Evolutionary conservation across 1,140 invertebrate species (phyloP).

Genomic region (Berghia stephanieae): DNA sequence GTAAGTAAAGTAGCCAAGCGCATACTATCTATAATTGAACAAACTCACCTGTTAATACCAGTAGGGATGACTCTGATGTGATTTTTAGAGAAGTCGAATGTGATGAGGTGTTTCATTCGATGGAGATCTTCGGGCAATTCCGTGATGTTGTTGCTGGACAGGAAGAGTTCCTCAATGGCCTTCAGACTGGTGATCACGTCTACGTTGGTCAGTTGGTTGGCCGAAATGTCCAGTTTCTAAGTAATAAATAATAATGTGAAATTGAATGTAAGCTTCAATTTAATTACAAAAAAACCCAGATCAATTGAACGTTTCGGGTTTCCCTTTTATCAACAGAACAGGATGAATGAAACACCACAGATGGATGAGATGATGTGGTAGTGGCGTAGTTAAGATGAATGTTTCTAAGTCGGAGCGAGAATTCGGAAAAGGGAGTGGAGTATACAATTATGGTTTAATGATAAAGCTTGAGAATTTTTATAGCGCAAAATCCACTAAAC

Average conservation of each 20-base stretch:
- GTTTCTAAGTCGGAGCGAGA: no score
- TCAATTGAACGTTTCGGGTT: no score
- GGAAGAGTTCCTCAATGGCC: constrained; percentile 42
- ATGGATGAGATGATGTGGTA: no score
- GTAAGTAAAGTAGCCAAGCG: not conserved
- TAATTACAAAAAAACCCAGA: no score
- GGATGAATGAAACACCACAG: no score
- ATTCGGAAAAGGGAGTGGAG: no score
- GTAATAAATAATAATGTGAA: not conserved
- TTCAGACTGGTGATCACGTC: constrained; percentile 44
- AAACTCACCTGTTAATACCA: constrained; percentile 41
- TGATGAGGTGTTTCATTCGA: constrained; percentile 44
- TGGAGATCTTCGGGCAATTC: constrained; percentile 50
- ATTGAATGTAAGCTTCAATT: no score
- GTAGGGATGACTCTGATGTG: constrained; percentile 50
- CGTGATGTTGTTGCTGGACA: constrained; percentile 45
- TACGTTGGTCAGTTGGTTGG: constrained; percentile 49
- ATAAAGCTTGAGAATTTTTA: no score
- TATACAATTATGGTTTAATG: no score
- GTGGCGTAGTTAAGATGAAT: no score
- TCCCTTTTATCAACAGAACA: no score
- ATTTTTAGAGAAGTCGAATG: constrained; percentile 53
- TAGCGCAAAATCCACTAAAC: no score
- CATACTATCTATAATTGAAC: not conserved
- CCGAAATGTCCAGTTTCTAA: constrained; percentile 46